Conservation (phyloP, 2,888 invertebrate species). For the Campopleginae sp. region DNA sequence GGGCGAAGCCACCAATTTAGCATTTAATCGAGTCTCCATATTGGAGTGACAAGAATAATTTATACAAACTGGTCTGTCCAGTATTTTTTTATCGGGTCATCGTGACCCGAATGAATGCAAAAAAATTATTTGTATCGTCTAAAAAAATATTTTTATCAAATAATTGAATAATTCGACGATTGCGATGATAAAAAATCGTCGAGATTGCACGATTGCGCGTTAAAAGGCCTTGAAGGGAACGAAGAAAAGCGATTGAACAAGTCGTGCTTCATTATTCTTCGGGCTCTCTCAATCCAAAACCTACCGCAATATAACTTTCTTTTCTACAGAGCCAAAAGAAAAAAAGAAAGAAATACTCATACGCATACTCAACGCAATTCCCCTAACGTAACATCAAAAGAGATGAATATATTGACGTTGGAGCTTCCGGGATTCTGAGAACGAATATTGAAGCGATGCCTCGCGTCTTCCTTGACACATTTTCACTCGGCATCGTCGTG, state of each 20-base stretch:
- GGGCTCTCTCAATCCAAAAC: slow-evolving; percentile 29
- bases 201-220: background rate
- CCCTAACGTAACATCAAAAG: slow-evolving; percentile 37
- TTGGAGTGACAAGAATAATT: background rate
- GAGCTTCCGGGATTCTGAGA: slow-evolving; percentile 39
- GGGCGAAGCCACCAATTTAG: background rate
- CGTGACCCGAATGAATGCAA: too few relatives aligned
- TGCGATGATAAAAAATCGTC: background rate
- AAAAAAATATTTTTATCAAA: background rate
- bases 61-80: background rate
- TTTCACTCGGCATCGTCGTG: background rate
- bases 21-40: background rate
- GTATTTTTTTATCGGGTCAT: too few relatives aligned
- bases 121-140: background rate
- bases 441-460: slow-evolving; percentile 7
- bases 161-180: background rate
- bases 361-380: slow-evolving; percentile 21
- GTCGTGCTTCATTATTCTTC: slow-evolving; percentile 3
- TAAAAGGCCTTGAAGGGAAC: background rate
- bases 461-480: background rate
- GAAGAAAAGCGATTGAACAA: background rate
- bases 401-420: slow-evolving; percentile 45
- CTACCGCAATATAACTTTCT: slow-evolving; percentile 65
- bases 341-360: slow-evolving; percentile 4
- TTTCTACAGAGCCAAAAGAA: slow-evolving; percentile 10